phyloP scores from a whole-genome alignment of 1,140 invertebrate genomes.

The Cyphomyrmex costatus region DNA sequence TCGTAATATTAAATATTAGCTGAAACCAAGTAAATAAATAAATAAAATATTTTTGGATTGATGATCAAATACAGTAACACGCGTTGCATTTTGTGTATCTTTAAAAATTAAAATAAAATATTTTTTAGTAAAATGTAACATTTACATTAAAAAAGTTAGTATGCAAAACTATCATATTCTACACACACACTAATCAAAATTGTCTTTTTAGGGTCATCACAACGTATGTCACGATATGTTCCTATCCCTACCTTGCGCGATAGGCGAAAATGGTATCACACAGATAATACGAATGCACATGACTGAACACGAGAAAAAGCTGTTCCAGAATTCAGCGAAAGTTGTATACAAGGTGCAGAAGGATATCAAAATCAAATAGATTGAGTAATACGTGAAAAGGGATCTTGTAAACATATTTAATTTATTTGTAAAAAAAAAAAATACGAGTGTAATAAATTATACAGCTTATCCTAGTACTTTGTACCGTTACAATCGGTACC shows the following conservation, averaged over 20 bases:
- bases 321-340: slow-evolving; percentile 86
- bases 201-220: slow-evolving; percentile 86
- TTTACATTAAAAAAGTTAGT: not conserved
- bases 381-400: not conserved
- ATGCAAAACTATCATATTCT: not conserved
- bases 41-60: too few species aligned
- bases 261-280: slow-evolving; percentile 88
- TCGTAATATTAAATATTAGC: too few species aligned
- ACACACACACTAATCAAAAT: slow-evolving; percentile 20
- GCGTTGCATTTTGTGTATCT: not conserved
- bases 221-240: slow-evolving; percentile 88
- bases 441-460: slow-evolving; percentile 54
- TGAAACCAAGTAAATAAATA: too few species aligned
- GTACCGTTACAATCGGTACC: not conserved
- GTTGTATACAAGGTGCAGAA: slow-evolving; percentile 84
- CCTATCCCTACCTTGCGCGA: slow-evolving; percentile 87
- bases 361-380: slow-evolving; percentile 67
- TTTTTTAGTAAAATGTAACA: not conserved
- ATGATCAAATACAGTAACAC: too few species aligned
- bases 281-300: slow-evolving; percentile 87
- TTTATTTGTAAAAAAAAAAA: slow-evolving; percentile 59
- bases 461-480: slow-evolving; percentile 15
- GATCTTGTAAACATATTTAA: slow-evolving; percentile 19
- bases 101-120: not conserved
- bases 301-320: slow-evolving; percentile 86